Conservation (phyloP, 2,113 vertebrate species). For the Lepus europaeus region DNA sequence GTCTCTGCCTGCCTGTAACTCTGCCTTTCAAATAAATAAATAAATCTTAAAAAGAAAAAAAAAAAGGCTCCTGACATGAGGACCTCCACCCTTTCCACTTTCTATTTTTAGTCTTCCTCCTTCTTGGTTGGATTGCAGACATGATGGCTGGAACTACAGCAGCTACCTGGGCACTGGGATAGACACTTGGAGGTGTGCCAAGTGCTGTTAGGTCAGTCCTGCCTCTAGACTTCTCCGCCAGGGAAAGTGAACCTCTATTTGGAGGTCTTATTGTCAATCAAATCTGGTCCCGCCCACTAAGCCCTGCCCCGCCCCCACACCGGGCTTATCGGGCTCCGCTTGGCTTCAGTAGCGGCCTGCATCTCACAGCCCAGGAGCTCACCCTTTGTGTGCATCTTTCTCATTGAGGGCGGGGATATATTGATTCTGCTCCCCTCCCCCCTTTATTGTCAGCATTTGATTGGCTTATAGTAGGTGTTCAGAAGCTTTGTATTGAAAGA, state of each 20-base stretch:
- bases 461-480: neutral
- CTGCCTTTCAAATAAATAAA: too few species aligned
- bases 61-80: neutral
- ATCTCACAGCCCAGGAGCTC: neutral
- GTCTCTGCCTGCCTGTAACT: too few species aligned
- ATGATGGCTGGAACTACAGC: neutral
- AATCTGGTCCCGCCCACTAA: neutral
- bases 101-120: neutral
- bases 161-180: neutral
- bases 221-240: neutral
- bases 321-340: neutral
- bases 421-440: neutral
- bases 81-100: neutral
- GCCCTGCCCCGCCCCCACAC: neutral
- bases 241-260: neutral
- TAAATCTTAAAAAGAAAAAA: neutral
- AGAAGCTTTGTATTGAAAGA: slow-evolving; percentile 24
- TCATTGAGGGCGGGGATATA: neutral
- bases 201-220: neutral
- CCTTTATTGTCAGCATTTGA: neutral
- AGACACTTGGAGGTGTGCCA: neutral
- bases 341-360: neutral
- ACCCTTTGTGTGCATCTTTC: neutral
- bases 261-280: neutral
- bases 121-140: neutral